Base-by-base conservation (phyloP, 1,140 invertebrate genomes). In the Euura saliciscinereae region DNA sequence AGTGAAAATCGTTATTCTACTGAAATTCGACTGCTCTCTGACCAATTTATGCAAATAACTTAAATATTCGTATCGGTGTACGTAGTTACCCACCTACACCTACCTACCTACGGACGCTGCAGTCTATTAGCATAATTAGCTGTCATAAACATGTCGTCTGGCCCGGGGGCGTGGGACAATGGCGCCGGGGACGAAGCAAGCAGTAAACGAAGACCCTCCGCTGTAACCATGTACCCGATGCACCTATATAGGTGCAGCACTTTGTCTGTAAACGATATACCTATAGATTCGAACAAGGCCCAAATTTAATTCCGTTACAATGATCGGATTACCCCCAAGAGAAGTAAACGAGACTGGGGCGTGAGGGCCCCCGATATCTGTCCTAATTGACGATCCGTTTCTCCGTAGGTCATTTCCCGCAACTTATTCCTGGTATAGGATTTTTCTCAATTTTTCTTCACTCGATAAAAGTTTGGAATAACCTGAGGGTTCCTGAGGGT, bases 101-200 rank as follows among this genome's bases (percentile, higher is more conserved):
- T 28, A 28, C 28, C 28, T 28, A 28, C 28, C 28, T 28, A 28
- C 28, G 28, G 28, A 28, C 51, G 51, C 10, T 59, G 51, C 51
- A 6, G 51, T 59, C 72, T 73, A 80, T 82, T 81, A 81, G 73
- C 71, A 75, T 79, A 79, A 82, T 79, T 81, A 80, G 76, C 43
- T 72, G 70, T 65, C 72, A 71, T 79, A 80, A 80, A 78, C 72
- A 74, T 71, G 45, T 69, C 68, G 45, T 69, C 44, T 69, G 68
- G 68, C 68, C 4, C 68, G 68, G 45, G 44, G 68, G 68, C 51
- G 51, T 59, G 51, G 51, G 51, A 59, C 51, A 59, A 59, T 59
- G 51, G 51, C 3, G 51, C 51, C 51, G 51, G 51, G 13, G 51
- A 59, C 51, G 51, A 59, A 59, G 51, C 28, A 28, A 28, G 28